Evolutionary conservation across 2,113 vertebrate genomes (phyloP).

Genomic region (Passerina amoena): DNA sequence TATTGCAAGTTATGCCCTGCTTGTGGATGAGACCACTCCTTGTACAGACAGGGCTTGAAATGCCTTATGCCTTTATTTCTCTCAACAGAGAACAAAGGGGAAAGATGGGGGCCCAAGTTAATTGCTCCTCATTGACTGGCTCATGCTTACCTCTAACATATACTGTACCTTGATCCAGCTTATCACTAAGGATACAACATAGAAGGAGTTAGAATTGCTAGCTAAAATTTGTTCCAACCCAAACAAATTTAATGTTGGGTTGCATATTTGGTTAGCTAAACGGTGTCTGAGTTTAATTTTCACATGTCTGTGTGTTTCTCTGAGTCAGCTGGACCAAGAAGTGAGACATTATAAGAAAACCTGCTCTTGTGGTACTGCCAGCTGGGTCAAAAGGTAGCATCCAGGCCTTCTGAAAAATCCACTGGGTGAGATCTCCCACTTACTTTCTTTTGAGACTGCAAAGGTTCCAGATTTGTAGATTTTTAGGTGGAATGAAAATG

Average conservation of each 20-base stretch:
- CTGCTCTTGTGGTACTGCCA: not conserved
- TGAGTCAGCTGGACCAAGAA: slow-evolving; percentile 6
- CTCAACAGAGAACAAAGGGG: not conserved
- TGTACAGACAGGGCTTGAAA: not conserved
- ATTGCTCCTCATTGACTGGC: not conserved
- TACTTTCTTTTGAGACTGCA: not conserved
- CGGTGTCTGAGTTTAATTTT: slow-evolving; percentile 14
- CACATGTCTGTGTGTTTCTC: not conserved
- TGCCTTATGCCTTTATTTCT: not conserved
- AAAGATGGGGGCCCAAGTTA: not conserved
- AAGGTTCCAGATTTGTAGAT: not conserved
- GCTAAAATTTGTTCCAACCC: not conserved
- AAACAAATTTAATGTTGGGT: slow-evolving; percentile 7
- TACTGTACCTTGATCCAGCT: not conserved
- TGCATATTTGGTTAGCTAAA: not conserved
- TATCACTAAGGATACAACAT: not conserved
- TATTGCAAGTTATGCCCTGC: not conserved
- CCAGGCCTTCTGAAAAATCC: not conserved
- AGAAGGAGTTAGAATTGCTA: not conserved
- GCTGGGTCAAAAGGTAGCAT: not conserved
- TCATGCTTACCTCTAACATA: not conserved
- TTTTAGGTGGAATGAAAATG: not conserved
- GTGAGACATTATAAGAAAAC: not conserved
- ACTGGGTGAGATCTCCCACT: not conserved
- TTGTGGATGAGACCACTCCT: not conserved